A percentile compares a stretch with the other conserved stretches of the same genome.
Conservation (phyloP, 1,140 invertebrate species). For the Zaprionus kolodkinae region DNA sequence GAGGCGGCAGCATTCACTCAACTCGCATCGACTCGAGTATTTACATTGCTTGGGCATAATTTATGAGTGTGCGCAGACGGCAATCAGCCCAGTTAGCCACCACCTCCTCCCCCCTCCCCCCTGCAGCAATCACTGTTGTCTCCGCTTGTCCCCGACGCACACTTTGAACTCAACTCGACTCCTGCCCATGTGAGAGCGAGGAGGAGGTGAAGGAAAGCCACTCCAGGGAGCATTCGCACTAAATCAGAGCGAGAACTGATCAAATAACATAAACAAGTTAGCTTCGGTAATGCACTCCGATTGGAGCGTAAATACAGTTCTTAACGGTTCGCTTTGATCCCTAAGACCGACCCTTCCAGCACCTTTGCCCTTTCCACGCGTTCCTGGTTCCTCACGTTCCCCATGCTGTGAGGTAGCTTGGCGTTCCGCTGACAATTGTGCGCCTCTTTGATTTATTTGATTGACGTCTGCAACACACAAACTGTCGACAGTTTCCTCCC, state of each 20-base stretch:
- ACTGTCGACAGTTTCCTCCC: conserved; percentile 31
- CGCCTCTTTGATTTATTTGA: conserved; percentile 55
- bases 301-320: conserved; percentile 16
- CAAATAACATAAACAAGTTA: conserved; percentile 41
- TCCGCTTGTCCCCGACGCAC: neutral
- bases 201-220: neutral
- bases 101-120: neutral
- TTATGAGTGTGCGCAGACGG: conserved; percentile 20
- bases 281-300: conserved; percentile 30
- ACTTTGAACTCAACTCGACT: conserved; percentile 31
- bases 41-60: conserved; percentile 37
- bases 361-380: neutral
- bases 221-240: neutral
- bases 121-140: conserved; percentile 33
- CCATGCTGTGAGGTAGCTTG: neutral
- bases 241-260: conserved; percentile 31
- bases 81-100: conserved; percentile 36
- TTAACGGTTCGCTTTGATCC: conserved; percentile 45
- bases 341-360: neutral
- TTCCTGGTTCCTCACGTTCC: neutral
- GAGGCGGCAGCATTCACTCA: conserved; percentile 12
- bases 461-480: conserved; percentile 43
- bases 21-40: conserved; percentile 4
- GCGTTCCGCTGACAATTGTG: conserved; percentile 16
- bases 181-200: neutral